Conservation (phyloP, 2,888 invertebrate genomes). For the Ormyrus rosae region DNA sequence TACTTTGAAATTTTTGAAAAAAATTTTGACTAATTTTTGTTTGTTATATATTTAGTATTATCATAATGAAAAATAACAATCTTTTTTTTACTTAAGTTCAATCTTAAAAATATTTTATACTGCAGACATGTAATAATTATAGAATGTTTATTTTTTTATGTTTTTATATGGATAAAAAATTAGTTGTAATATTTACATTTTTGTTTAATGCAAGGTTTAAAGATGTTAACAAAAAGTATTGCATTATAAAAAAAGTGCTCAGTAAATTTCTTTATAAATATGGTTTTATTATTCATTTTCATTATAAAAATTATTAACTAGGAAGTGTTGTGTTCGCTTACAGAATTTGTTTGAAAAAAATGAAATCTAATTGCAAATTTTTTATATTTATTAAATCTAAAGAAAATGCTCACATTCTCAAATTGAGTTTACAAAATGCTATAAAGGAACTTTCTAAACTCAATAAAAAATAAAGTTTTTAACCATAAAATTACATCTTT, state of each 20-base stretch:
- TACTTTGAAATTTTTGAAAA: slow-evolving; percentile 3
- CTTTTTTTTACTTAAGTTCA: slow-evolving; percentile 30
- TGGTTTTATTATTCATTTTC: slow-evolving; percentile 22
- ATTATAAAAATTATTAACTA: slow-evolving; percentile 32
- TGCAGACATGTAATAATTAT: neutral
- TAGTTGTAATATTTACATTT: slow-evolving; percentile 23
- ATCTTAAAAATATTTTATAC: slow-evolving; percentile 28
- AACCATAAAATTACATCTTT: too few relatives aligned
- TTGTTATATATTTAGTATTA: slow-evolving; percentile 9
- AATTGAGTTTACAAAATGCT: too few relatives aligned
- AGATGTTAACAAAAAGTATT: slow-evolving; percentile 10
- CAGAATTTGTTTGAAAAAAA: neutral
- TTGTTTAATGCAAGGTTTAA: slow-evolving; percentile 21
- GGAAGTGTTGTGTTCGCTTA: neutral
- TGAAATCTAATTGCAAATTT: too few relatives aligned
- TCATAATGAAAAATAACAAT: neutral
- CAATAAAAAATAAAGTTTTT: too few relatives aligned
- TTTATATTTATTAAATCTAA: too few relatives aligned
- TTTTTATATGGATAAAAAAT: slow-evolving; percentile 16
- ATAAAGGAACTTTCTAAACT: too few relatives aligned
- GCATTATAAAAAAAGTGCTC: slow-evolving; percentile 24
- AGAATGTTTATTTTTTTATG: slow-evolving; percentile 35
- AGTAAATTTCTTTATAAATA: slow-evolving; percentile 27
- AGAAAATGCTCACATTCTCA: too few relatives aligned
- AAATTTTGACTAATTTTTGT: neutral